These are phyloP conservation scores for Herpetotheres cachinnans DNA, from an alignment of 2,113 vertebrate genomes.

Conservation along the genomic window DNA sequence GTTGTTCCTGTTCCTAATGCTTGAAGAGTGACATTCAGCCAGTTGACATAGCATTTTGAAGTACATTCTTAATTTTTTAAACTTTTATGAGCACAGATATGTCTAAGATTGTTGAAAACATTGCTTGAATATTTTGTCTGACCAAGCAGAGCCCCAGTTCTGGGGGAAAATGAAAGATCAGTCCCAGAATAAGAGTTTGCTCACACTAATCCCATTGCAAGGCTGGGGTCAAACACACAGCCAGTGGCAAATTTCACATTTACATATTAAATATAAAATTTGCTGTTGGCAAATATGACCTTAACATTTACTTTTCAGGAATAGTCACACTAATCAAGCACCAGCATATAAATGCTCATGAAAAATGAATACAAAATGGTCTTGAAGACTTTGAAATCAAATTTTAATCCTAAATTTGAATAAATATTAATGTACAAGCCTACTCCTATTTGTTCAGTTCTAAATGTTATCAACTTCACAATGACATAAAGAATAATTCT, in stretches of 20 bases:
- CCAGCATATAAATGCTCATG: not conserved
- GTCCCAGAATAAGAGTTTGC: not conserved
- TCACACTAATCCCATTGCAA: not conserved
- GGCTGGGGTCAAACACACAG: not conserved
- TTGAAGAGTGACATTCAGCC: not conserved
- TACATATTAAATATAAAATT: slow-evolving; percentile 49
- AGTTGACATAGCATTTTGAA: not conserved
- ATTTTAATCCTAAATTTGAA: slow-evolving; percentile 22
- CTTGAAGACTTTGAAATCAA: slow-evolving; percentile 21
- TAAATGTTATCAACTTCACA: not conserved
- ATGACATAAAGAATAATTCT: slow-evolving; percentile 10
- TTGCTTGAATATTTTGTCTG: not conserved
- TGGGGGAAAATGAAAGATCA: not conserved
- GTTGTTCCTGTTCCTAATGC: not conserved
- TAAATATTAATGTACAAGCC: not conserved
- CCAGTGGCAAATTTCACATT: slow-evolving; percentile 56
- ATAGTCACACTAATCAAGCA: slow-evolving; percentile 8
- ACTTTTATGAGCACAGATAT: not conserved
- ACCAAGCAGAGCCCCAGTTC: not conserved
- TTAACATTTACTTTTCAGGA: slow-evolving; percentile 49
- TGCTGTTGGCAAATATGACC: slow-evolving; percentile 45
- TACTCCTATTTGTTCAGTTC: not conserved
- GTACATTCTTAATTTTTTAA: not conserved
- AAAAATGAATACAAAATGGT: slow-evolving; percentile 30
- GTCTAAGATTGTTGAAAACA: not conserved